These are phyloP conservation scores for Catalaphyllia jardinei DNA, from an alignment of 64 coral and sea anemone species.

Conservation along the genomic window DNA sequence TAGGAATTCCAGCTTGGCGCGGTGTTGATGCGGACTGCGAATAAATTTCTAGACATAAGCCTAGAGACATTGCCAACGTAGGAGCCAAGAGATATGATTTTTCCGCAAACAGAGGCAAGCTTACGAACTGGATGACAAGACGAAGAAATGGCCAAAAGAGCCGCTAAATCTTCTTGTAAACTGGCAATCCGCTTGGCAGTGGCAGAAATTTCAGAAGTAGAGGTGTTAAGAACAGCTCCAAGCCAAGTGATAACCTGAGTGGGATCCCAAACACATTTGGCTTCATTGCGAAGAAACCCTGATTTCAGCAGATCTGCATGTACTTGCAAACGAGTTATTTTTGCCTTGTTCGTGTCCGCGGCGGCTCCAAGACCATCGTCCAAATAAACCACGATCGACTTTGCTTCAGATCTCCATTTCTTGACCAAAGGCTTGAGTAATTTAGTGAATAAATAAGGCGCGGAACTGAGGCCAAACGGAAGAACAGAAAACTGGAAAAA, in stretches of 20 bases:
- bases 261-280: slow-evolving; percentile 30
- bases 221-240: slow-evolving; percentile 32
- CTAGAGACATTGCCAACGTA: too few relatives aligned
- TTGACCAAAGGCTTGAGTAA: slow-evolving; percentile 52
- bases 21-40: too few relatives aligned
- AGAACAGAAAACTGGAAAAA: too few relatives aligned
- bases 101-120: too few relatives aligned
- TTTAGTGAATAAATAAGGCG: slow-evolving; percentile 48
- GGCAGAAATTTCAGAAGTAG: neutral
- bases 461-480: slow-evolving; percentile 8
- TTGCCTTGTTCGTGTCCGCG: neutral
- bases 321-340: slow-evolving; percentile 30
- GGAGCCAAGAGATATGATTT: neutral
- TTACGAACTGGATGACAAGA: neutral
- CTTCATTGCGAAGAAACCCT: neutral
- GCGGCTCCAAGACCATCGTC: slow-evolving; percentile 30
- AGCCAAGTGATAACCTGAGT: slow-evolving; percentile 28
- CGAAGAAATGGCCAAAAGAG: too few relatives aligned
- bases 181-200: slow-evolving; percentile 16
- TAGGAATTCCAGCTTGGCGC: neutral
- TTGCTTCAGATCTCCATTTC: slow-evolving; percentile 54
- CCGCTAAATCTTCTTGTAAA: neutral
- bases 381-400: slow-evolving; percentile 19
- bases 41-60: too few relatives aligned
- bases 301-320: neutral